These are phyloP conservation scores for Charina bottae DNA, from an alignment of 2,113 vertebrate genomes.

Conservation along the genomic window DNA sequence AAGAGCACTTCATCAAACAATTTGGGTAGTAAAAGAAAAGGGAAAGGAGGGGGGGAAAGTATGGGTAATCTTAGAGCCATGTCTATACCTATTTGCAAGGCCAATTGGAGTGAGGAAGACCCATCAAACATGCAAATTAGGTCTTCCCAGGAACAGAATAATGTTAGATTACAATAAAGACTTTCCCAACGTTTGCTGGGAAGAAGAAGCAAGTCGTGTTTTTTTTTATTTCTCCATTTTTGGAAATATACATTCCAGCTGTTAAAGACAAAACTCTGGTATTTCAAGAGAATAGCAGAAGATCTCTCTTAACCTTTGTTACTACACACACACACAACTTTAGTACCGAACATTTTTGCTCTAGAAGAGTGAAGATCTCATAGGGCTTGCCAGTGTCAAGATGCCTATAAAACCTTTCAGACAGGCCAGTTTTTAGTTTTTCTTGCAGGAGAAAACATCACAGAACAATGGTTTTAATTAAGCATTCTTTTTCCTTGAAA, in stretches of 20 bases:
- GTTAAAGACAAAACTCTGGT: background rate
- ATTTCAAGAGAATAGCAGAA: background rate
- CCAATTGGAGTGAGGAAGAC: background rate
- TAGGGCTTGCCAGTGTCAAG: background rate
- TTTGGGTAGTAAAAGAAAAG: background rate
- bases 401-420: background rate
- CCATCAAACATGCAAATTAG: background rate
- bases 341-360: background rate
- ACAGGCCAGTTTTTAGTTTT: constrained; percentile 11
- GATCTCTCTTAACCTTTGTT: background rate
- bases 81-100: background rate
- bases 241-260: background rate
- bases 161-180: background rate
- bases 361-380: background rate
- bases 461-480: constrained; percentile 39
- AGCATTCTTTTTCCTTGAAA: constrained; percentile 18
- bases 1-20: background rate
- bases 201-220: background rate
- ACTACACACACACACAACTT: background rate
- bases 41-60: background rate
- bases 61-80: background rate
- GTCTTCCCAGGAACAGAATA: background rate
- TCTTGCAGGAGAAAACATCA: background rate
- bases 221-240: background rate
- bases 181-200: background rate